These are phyloP conservation scores for Piaya cayana DNA, from an alignment of 2,113 vertebrate species.

Conservation along the genomic window DNA sequence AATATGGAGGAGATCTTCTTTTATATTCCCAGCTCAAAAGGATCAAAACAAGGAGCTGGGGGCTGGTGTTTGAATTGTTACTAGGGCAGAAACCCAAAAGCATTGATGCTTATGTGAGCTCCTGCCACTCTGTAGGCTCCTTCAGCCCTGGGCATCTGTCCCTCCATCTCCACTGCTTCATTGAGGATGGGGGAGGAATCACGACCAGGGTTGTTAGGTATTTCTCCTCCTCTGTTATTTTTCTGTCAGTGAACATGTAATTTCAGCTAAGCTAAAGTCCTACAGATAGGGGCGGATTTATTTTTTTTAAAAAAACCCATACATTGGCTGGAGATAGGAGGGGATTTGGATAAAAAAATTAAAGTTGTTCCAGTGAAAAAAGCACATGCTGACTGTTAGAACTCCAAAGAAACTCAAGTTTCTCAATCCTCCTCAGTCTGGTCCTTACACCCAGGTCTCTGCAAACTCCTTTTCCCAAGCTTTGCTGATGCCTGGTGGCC, in stretches of 20 bases:
- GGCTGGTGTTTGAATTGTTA: neutral
- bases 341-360: neutral
- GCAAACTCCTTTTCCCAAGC: neutral
- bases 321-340: neutral
- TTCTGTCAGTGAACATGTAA: neutral
- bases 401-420: neutral
- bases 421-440: neutral
- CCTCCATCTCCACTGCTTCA: neutral
- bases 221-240: neutral
- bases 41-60: slow-evolving; percentile 18
- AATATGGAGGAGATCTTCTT: slow-evolving; percentile 27
- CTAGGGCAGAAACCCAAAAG: neutral
- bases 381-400: fast-evolving
- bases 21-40: neutral
- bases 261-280: neutral
- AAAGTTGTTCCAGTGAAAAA: neutral
- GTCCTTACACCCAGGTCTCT: neutral
- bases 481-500: neutral
- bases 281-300: neutral
- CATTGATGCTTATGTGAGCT: neutral
- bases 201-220: neutral
- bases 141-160: neutral
- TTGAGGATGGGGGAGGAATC: neutral
- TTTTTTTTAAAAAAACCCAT: neutral
- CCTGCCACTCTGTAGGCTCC: neutral